Evolutionary conservation across 2,888 invertebrate genomes (phyloP), one percentile per base, ranked within the genome.

Genomic region (Embidobia sp.): DNA sequence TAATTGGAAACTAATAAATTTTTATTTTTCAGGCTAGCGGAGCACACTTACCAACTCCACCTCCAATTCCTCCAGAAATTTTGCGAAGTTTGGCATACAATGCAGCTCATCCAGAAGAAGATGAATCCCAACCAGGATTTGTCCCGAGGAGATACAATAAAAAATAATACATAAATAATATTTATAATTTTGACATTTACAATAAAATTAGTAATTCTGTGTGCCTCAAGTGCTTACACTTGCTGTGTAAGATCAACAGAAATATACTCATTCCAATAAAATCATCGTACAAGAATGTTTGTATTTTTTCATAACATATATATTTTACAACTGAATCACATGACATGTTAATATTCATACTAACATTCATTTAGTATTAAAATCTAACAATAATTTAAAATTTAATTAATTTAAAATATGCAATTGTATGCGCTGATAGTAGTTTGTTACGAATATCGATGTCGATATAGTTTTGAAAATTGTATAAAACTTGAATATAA

Each of bases 31-130:
- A 75, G 76, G 93, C 94, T 6, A 92, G 91, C 88, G 95, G 95
- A 29, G 94, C 93, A 46, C 95, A 95, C 88, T 90, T 95, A 40
- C 95, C 95, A 8, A 95, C 95, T 5, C 94, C 95, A 2, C 95
- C 95, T n/a, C 95, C 95, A 13, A 94, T 95, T 79, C 95, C 95
- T 5, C 91, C 92, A 55, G 95, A 93, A 80, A 95, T 95, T 80
- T 93, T 93, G 83, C 92, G 92, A 78, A 92, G 94, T 44, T 88
- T 94, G 79, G 94, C 93, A 13, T 93, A 92, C 88, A 90, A 93
- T 77, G 90, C 90, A 13, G 90, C 90, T 29, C 90, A 90, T 74
- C 91, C 90, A 35, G 90, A 90, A 78, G 90, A 90, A 80, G 90
- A 90, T 72, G 87, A 88, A 11, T 73, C 59, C 8, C 57, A 67